These are phyloP conservation scores for Nesospiza acunhae DNA, from an alignment of 2,113 vertebrate genomes.

Conservation along the genomic window DNA sequence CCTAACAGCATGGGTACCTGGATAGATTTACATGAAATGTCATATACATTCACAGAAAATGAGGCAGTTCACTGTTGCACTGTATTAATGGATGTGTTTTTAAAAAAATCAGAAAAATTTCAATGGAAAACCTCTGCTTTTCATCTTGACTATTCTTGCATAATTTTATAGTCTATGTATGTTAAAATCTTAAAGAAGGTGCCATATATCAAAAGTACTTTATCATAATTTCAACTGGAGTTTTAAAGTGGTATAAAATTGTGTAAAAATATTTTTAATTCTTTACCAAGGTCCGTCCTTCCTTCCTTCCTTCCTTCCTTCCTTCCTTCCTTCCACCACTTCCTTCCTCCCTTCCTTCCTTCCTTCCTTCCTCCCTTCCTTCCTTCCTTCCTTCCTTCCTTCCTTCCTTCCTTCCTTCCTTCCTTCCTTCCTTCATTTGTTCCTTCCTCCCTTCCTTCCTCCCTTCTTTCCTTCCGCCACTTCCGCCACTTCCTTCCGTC, in stretches of 20 bases:
- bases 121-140: background rate
- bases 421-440: too few species aligned
- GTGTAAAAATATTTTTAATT: background rate
- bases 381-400: too few species aligned
- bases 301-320: too few species aligned
- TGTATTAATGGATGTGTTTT: background rate
- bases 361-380: too few species aligned
- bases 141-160: background rate
- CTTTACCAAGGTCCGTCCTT: background rate
- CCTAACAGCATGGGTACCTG: constrained; percentile 33
- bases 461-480: too few species aligned
- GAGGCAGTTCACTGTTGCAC: background rate
- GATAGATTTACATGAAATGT: background rate
- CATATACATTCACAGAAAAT: background rate
- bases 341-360: too few species aligned
- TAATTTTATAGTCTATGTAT: background rate
- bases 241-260: background rate
- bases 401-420: too few species aligned
- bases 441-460: too few species aligned
- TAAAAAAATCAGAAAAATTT: background rate
- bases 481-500: too few species aligned
- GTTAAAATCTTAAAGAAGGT: background rate
- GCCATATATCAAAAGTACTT: background rate
- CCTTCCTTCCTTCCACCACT: too few species aligned
- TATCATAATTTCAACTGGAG: background rate